phyloP scores from a whole-genome alignment of 2,888 invertebrate genomes.

The Yponomeuta plumbellus region DNA sequence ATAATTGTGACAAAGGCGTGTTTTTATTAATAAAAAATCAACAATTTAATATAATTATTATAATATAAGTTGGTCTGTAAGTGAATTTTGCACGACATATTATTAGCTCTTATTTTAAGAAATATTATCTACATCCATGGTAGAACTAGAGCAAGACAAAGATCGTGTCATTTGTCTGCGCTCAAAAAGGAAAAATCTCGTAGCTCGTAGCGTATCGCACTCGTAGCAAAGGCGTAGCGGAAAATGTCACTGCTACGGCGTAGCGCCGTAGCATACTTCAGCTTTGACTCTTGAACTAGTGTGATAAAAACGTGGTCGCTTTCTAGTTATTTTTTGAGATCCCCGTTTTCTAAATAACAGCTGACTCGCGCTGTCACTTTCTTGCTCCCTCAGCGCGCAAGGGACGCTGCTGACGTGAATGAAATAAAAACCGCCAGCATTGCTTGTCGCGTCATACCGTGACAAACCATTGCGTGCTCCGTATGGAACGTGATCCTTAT shows the following conservation, averaged over 20 bases:
- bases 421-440: neutral
- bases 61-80: too few relatives aligned
- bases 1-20: too few relatives aligned
- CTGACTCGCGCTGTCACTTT: neutral
- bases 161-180: too few relatives aligned
- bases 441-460: neutral
- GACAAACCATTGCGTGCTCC: slow-evolving; percentile 8
- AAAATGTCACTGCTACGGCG: neutral
- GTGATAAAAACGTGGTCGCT: neutral
- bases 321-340: neutral
- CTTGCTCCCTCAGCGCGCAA: neutral
- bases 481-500: slow-evolving; percentile 7
- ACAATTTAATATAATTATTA: too few relatives aligned
- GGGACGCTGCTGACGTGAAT: neutral
- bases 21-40: too few relatives aligned
- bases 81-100: too few relatives aligned
- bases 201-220: neutral
- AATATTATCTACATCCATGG: too few relatives aligned
- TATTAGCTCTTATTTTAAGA: too few relatives aligned
- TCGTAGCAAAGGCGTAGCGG: neutral
- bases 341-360: neutral
- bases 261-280: neutral
- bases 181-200: neutral
- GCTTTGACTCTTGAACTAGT: neutral
- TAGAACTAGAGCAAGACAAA: too few relatives aligned